Conservation (phyloP, 2,888 invertebrate genomes). For the Dryomyza anilis region DNA sequence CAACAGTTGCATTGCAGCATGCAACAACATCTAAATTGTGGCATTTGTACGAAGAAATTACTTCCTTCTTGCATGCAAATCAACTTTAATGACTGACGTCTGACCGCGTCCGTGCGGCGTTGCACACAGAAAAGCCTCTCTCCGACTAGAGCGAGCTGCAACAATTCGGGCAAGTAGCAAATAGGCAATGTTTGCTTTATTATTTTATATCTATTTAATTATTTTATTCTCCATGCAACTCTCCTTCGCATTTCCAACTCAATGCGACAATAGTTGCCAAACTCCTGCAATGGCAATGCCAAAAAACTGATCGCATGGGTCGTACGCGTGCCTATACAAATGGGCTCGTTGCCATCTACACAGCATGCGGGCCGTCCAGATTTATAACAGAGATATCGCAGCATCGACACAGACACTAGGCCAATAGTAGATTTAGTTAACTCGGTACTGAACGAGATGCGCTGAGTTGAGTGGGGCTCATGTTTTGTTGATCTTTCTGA, state of each 20-base stretch:
- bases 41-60: slow-evolving; percentile 19
- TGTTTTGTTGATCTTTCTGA: slow-evolving; percentile 13
- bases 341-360: slow-evolving; percentile 41
- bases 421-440: not conserved
- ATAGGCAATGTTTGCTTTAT: not conserved
- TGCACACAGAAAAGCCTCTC: not conserved
- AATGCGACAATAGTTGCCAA: not conserved
- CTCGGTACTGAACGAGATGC: too few species aligned
- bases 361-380: slow-evolving; percentile 42
- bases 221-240: not conserved
- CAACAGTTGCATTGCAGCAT: not conserved
- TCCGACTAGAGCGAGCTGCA: not conserved
- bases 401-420: slow-evolving; percentile 19
- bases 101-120: not conserved
- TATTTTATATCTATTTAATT: not conserved
- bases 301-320: slow-evolving; percentile 8
- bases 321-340: slow-evolving; percentile 32
- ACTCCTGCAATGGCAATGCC: not conserved
- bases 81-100: slow-evolving; percentile 17
- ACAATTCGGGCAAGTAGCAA: not conserved
- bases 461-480: slow-evolving; percentile 6
- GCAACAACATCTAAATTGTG: not conserved
- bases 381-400: slow-evolving; percentile 57
- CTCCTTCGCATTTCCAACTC: too few species aligned
- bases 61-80: slow-evolving; percentile 29